Percentiles rank a stretch among this genome's conserved stretches.
Evolutionary conservation across 2,113 vertebrate genomes (phyloP).

Genomic region (Andinoacara biseriatus): DNA sequence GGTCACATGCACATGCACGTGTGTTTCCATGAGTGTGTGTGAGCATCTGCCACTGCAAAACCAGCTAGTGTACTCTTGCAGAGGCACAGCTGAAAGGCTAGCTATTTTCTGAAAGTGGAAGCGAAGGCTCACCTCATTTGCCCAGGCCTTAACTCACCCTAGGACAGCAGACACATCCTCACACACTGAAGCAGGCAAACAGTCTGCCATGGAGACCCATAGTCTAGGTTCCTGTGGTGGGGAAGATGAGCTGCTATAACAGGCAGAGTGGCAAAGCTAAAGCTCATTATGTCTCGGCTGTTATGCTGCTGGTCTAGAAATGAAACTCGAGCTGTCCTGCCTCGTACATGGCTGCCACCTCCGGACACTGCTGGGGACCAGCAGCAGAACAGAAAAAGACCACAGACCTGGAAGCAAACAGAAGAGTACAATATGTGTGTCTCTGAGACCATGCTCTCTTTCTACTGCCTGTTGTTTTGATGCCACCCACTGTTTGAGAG

Average conservation of each 20-base stretch:
- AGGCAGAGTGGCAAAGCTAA: slow-evolving; percentile 67
- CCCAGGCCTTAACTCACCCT: slow-evolving; percentile 62
- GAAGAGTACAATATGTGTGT: slow-evolving; percentile 49
- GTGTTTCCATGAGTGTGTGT: slow-evolving; percentile 19
- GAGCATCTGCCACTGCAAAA: slow-evolving; percentile 30
- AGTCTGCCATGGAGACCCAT: slow-evolving; percentile 61
- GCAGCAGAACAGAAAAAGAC: slow-evolving; percentile 48
- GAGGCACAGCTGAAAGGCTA: slow-evolving; percentile 38
- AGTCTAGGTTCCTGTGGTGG: slow-evolving; percentile 61
- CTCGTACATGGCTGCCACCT: slow-evolving; percentile 53
- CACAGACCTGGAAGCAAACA: slow-evolving; percentile 36
- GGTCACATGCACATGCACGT: slow-evolving; percentile 34
- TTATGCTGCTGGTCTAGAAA: slow-evolving; percentile 65
- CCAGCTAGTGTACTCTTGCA: slow-evolving; percentile 19
- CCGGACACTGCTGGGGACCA: slow-evolving; percentile 57
- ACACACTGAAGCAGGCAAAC: slow-evolving; percentile 51
- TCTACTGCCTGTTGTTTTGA: slow-evolving; percentile 72
- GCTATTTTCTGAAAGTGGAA: slow-evolving; percentile 52
- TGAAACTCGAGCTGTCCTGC: slow-evolving; percentile 61
- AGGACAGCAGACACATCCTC: slow-evolving; percentile 58
- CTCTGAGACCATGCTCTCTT: slow-evolving; percentile 48
- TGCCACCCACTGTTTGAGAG: slow-evolving; percentile 72
- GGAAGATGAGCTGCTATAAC: slow-evolving; percentile 72
- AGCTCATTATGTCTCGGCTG: slow-evolving; percentile 73
- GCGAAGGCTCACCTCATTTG: slow-evolving; percentile 65